These are phyloP conservation scores for Sebastes minor DNA, from an alignment of 2,797 vertebrate genomes.

Conservation along the genomic window DNA sequence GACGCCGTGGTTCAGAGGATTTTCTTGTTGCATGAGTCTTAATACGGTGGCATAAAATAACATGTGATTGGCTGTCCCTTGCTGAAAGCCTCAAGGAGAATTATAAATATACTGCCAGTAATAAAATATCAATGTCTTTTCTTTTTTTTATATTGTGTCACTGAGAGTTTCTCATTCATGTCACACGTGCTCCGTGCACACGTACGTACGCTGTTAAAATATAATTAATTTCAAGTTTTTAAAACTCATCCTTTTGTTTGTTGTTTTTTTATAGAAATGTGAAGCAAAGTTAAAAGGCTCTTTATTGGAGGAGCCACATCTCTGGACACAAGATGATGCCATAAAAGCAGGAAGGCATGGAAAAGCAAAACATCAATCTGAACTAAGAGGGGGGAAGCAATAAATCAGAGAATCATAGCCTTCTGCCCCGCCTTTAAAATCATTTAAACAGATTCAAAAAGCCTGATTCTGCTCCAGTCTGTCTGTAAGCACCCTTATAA, in stretches of 20 bases:
- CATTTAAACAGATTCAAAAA: conserved; percentile 86
- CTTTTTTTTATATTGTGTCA: conserved; percentile 43
- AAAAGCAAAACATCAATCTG: conserved; percentile 86
- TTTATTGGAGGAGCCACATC: conserved; percentile 85
- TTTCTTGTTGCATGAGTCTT: conserved; percentile 67
- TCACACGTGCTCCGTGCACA: conserved; percentile 17
- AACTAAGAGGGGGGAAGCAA: conserved; percentile 80
- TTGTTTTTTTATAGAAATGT: conserved; percentile 78
- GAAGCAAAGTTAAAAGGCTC: conserved; percentile 84
- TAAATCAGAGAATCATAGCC: conserved; percentile 84
- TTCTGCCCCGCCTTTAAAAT: conserved; percentile 83
- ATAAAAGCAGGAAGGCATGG: conserved; percentile 82
- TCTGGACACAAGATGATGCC: conserved; percentile 87
- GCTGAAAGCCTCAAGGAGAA: conserved; percentile 71
- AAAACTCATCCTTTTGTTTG: conserved; percentile 72
- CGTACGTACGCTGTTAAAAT: conserved; percentile 38
- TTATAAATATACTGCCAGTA: conserved; percentile 63
- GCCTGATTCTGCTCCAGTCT: conserved; percentile 79
- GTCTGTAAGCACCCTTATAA: conserved; percentile 86
- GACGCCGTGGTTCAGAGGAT: conserved; percentile 65
- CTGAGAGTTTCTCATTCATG: conserved; percentile 29
- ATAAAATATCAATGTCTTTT: conserved; percentile 59
- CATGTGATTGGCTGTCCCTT: conserved; percentile 67
- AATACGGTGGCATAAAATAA: conserved; percentile 62
- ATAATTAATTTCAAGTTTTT: conserved; percentile 68